Evolutionary conservation across 2,888 invertebrate genomes (phyloP), one percentile per base, ranked within the genome.

Genomic region (Apoda limacodes): DNA sequence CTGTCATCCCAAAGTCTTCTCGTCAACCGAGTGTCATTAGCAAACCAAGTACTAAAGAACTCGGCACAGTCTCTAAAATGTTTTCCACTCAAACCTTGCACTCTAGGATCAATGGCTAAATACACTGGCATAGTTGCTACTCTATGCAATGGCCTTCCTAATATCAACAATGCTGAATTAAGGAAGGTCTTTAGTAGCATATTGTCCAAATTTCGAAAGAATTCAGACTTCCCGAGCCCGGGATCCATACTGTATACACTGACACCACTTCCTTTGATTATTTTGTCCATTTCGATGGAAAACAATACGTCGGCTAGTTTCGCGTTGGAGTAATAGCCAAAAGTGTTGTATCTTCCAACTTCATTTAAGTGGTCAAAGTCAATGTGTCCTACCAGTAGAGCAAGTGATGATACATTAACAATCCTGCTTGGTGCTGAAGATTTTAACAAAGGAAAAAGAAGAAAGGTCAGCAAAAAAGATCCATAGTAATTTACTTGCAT

Each of bases 201-300:
- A 22, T 43, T 55, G 1, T 57, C 50, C 2, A 47, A 50, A 37
- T 66, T 87, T 27, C 89, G 83, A 84, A 91, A 92, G 31, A 92
- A 91, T 14, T 88, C 87, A 0, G 89, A 87, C 53, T 88, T 88
- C 25, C 89, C 87, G 66, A 91, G 81, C 5, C 93, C 93, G 1
- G 93, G 94, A 71, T 93, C 93, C 50, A 93, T 78, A 46, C 89
- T 92, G 59, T 92, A 92, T 0, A 86, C 88, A 0, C 86, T 89
- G 0, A 93, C 87, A 7, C 86, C 86, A 14, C 85, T 56, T 0
- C 53, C 59, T 28, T 30, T 42, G 2, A 60, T 50, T 27, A 61
- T 47, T 25, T 50, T 60, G 4, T 59, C 50, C 65, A 70, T 66
- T 55, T 93, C 92, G 10, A 84, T 75, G 1, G 66, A 59, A 19